Evolutionary conservation across 2,113 vertebrate species (phyloP), one percentile per base, ranked within the genome.

Genomic region (Aleadryas rufinucha): DNA sequence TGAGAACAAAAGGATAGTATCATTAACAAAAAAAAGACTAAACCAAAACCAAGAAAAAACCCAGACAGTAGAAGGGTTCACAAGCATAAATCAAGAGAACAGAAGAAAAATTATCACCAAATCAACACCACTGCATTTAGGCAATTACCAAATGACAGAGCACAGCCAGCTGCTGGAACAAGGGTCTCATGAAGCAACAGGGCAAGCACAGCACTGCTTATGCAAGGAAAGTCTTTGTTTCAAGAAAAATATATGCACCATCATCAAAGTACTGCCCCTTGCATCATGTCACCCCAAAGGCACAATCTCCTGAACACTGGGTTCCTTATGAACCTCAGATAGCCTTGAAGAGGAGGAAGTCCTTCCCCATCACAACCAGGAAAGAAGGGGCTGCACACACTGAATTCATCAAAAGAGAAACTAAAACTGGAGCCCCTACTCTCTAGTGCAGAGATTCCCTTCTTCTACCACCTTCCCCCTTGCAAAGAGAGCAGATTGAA

Each of bases 1-100:
- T 11, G 50, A 70, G 75, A 96, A 97, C 71, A 94, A 94, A 93
- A 93, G 75, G 27, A 84, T 85, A 76, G 44, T 80, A 90, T 77
- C 12, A 61, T 93, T 89, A 87, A 82, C 28, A 35, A 76, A 56
- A 61, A 37, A 53, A 33, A 45, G 14, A 23, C 24, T 35, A 52
- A 50, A 52, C 10, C 13, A 63, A 89, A 75, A 28, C 23, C 11
- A 60, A 66, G 27, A 30, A 71, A 68, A 57, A 47, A 41, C 2
- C 10, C 26, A 64, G 57, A 52, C 56, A 91, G 66, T 24, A 79
- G 61, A 82, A 89, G 71, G 41, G 57, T 84, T 97, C 87, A 52
- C 52, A 68, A 72, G 45, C 45, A 77, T 63, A 74, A 90, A 77
- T 83, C 53, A 80, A 69, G 41, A 79, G 41, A 85, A 65, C 20